These are phyloP conservation scores for Argyra leucocephala DNA, from an alignment of 2,888 invertebrate genomes.

Conservation along the genomic window DNA sequence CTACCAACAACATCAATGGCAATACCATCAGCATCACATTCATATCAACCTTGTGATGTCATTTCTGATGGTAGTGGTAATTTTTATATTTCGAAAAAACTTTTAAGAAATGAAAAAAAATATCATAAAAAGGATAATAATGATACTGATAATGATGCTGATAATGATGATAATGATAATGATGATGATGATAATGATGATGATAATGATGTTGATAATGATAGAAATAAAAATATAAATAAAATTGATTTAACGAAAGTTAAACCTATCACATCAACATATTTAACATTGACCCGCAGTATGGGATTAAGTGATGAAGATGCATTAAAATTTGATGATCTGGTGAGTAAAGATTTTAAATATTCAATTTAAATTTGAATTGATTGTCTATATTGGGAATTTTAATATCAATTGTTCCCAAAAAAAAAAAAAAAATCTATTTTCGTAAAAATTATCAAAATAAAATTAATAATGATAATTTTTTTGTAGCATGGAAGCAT, in stretches of 20 bases:
- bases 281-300: conserved; percentile 73
- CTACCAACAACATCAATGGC: not conserved
- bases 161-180: not conserved
- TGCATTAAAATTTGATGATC: conserved; percentile 51
- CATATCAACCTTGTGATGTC: not conserved
- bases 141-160: not conserved
- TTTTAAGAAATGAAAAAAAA: not conserved
- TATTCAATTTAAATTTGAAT: conserved; percentile 37
- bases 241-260: conserved; percentile 45
- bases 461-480: not conserved
- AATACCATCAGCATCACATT: not conserved
- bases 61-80: not conserved
- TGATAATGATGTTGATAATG: not conserved
- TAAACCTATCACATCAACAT: conserved; percentile 81
- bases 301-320: conserved; percentile 56
- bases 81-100: not conserved
- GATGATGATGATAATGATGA: not conserved
- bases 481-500: not conserved
- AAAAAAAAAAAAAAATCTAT: no score
- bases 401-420: not conserved
- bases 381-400: not conserved
- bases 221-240: not conserved
- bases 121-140: not conserved
- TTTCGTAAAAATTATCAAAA: no score
- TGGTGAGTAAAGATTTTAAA: conserved; percentile 49